These are phyloP conservation scores for Solea solea DNA, from an alignment of 2,113 vertebrate species.

Conservation along the genomic window DNA sequence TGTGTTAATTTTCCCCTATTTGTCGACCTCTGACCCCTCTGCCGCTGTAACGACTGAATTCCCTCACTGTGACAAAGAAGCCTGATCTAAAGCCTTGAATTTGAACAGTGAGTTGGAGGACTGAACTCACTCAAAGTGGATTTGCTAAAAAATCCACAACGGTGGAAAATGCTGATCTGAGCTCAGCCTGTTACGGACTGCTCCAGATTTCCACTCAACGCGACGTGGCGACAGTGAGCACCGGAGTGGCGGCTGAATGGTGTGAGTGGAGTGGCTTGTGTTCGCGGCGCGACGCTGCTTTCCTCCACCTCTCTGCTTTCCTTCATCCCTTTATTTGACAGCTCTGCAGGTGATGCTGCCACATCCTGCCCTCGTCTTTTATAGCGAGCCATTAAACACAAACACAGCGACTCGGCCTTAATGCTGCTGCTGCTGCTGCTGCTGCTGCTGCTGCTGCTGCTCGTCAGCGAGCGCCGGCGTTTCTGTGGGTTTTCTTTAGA, in stretches of 20 bases:
- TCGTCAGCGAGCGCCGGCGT: too few relatives aligned
- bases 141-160: background rate
- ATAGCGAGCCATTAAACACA: constrained; percentile 34
- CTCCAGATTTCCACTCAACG: constrained; percentile 17
- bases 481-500: background rate
- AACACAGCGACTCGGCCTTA: background rate
- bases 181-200: background rate
- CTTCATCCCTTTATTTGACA: constrained; percentile 31
- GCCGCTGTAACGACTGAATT: too few relatives aligned
- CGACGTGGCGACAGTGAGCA: constrained; percentile 34
- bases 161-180: constrained; percentile 2
- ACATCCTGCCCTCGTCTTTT: constrained; percentile 22
- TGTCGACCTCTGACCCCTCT: too few relatives aligned
- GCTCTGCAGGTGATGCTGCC: constrained; percentile 33
- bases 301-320: background rate
- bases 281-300: constrained; percentile 3
- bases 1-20: too few relatives aligned
- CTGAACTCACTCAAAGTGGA: background rate
- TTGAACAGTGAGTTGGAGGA: too few relatives aligned
- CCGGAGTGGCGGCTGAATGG: constrained; percentile 41
- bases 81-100: too few relatives aligned
- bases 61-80: too few relatives aligned
- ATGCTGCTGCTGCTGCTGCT: background rate
- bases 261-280: background rate
- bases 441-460: background rate